A percentile compares a stretch with the other conserved stretches of the same genome.
Conservation (phyloP, 2,113 vertebrate species). For the Bagarius yarrelli region DNA sequence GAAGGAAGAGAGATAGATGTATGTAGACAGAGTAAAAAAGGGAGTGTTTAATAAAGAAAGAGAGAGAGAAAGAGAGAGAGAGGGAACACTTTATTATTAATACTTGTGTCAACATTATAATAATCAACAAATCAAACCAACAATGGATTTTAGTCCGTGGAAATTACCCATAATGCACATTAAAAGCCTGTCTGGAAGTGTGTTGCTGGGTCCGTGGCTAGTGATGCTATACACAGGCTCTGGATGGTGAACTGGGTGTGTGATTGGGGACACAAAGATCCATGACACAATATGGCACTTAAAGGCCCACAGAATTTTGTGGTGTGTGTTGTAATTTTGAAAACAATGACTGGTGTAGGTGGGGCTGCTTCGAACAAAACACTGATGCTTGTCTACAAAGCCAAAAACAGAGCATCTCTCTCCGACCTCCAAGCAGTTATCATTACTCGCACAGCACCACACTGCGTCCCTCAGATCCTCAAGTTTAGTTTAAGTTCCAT, state of each 20-base stretch:
- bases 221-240: neutral
- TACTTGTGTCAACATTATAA: slow-evolving; percentile 1
- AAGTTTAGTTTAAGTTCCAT: too few species aligned
- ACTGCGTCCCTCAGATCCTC: too few species aligned
- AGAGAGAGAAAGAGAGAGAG: neutral
- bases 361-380: too few species aligned
- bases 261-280: neutral
- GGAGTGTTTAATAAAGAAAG: neutral
- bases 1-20: too few species aligned
- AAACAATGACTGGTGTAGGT: too few species aligned
- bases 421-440: too few species aligned
- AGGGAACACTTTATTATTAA: neutral
- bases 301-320: neutral
- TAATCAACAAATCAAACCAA: neutral
- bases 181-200: neutral
- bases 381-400: too few species aligned
- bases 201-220: neutral
- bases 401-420: too few species aligned
- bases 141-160: neutral
- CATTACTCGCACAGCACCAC: too few species aligned
- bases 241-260: neutral
- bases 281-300: neutral
- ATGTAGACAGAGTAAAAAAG: too few species aligned
- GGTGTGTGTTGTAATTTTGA: neutral
- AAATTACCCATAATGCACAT: neutral